Evolutionary conservation across 2,888 invertebrate genomes (phyloP).

Genomic region (Chrysolina americana): DNA sequence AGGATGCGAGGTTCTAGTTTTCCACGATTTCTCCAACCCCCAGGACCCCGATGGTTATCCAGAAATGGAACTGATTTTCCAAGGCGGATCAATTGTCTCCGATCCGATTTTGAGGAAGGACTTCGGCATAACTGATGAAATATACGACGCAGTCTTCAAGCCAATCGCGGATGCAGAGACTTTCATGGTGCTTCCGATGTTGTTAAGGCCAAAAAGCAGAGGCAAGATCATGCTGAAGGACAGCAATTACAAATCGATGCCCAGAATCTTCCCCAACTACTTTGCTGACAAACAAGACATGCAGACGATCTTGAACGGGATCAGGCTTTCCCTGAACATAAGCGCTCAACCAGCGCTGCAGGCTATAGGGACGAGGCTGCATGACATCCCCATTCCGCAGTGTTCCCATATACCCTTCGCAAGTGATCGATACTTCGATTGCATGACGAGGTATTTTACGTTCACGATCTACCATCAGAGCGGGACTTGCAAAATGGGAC

Average conservation of each 20-base stretch:
- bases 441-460: slow-evolving; percentile 77
- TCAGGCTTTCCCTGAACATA: slow-evolving; percentile 74
- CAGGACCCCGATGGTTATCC: slow-evolving; percentile 75
- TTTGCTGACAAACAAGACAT: slow-evolving; percentile 74
- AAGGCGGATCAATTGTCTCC: slow-evolving; percentile 76
- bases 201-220: slow-evolving; percentile 75
- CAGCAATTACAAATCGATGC: slow-evolving; percentile 73
- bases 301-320: slow-evolving; percentile 77
- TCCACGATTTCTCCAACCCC: slow-evolving; percentile 75
- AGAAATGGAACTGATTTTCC: slow-evolving; percentile 78
- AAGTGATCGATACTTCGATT: slow-evolving; percentile 80
- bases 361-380: slow-evolving; percentile 74
- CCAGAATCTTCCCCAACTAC: slow-evolving; percentile 77
- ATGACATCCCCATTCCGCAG: slow-evolving; percentile 75
- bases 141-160: slow-evolving; percentile 64
- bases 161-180: slow-evolving; percentile 66
- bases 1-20: slow-evolving; percentile 79
- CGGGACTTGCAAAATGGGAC: slow-evolving; percentile 80
- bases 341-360: slow-evolving; percentile 74
- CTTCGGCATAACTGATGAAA: slow-evolving; percentile 69
- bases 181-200: slow-evolving; percentile 72
- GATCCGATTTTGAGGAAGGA: slow-evolving; percentile 70
- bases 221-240: slow-evolving; percentile 74
- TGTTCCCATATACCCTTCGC: slow-evolving; percentile 75
- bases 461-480: slow-evolving; percentile 81